Evolutionary conservation across 2,888 invertebrate species (phyloP).

Genomic region (Oligia fasciuncula): DNA sequence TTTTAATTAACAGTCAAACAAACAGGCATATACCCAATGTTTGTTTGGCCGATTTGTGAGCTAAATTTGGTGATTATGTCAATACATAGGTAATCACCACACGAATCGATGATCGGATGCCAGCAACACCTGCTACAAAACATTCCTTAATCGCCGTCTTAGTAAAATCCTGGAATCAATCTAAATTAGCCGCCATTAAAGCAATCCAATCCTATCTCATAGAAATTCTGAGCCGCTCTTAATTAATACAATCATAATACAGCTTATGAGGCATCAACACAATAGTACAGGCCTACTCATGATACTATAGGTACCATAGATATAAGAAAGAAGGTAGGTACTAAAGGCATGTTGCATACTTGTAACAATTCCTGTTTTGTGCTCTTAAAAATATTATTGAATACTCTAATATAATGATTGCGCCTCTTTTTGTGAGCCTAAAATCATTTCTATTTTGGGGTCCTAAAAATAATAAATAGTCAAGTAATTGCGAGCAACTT

Average conservation of each 20-base stretch:
- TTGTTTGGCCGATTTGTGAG: background rate
- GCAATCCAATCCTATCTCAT: background rate
- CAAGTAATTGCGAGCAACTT: background rate
- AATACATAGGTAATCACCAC: background rate
- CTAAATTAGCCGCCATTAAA: background rate
- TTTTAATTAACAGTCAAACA: slow-evolving; percentile 17
- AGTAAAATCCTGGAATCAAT: background rate
- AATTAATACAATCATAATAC: background rate
- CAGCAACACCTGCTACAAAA: background rate
- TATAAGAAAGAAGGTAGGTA: background rate
- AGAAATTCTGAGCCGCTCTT: background rate
- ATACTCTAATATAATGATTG: background rate
- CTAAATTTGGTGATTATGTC: background rate
- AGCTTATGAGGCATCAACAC: slow-evolving; percentile 1
- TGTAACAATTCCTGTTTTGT: background rate
- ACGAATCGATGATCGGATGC: background rate
- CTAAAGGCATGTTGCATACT: background rate
- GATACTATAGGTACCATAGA: background rate
- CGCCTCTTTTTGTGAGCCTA: background rate
- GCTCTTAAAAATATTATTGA: background rate
- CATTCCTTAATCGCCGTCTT: background rate
- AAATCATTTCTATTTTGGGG: background rate
- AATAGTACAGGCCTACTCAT: background rate
- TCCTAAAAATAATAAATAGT: background rate
- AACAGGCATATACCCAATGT: background rate